These are phyloP conservation scores for Tetragonula carbonaria DNA, from an alignment of 2,888 invertebrate species.

Conservation along the genomic window DNA sequence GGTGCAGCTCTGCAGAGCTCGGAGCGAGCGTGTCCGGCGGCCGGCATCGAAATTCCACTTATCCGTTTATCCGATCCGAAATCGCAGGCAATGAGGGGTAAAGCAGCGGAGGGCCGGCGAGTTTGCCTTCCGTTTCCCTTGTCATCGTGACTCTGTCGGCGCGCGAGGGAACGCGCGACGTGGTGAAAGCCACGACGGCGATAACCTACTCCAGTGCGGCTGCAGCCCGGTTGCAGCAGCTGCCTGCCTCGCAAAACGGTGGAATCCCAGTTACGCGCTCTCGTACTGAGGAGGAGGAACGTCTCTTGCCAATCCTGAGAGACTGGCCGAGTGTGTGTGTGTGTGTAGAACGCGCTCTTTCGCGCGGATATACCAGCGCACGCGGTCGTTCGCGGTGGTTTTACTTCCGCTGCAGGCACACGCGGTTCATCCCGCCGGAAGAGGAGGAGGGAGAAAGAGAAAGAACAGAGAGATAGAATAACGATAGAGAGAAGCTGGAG, in stretches of 20 bases:
- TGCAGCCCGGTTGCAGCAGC: slow-evolving; percentile 59
- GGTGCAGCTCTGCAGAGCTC: neutral
- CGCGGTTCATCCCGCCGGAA: too few relatives aligned
- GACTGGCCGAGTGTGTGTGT: too few relatives aligned
- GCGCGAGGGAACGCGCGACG: slow-evolving; percentile 20
- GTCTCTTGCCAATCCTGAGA: slow-evolving; percentile 18
- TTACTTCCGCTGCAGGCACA: too few relatives aligned
- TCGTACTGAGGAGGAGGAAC: slow-evolving; percentile 38
- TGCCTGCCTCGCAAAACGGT: slow-evolving; percentile 52
- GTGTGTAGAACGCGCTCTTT: slow-evolving; percentile 39
- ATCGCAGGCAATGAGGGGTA: slow-evolving; percentile 31
- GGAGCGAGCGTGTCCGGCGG: neutral
- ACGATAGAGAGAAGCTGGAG: slow-evolving; percentile 47
- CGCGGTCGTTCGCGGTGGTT: too few relatives aligned
- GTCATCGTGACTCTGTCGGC: slow-evolving; percentile 54
- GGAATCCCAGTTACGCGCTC: slow-evolving; percentile 64
- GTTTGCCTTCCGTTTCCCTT: slow-evolving; percentile 51
- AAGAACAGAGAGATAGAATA: slow-evolving; percentile 33
- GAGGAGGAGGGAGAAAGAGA: slow-evolving; percentile 26
- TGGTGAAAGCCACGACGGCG: slow-evolving; percentile 64
- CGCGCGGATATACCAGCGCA: too few relatives aligned
- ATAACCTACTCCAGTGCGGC: slow-evolving; percentile 64
- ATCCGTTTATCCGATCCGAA: slow-evolving; percentile 27
- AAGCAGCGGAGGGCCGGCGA: neutral
- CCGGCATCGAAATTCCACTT: slow-evolving; percentile 17